A percentile compares a stretch with the other conserved stretches of the same genome.
These are phyloP conservation scores for Lagodon rhomboides DNA, from an alignment of 2,797 vertebrate genomes.

Conservation along the genomic window DNA sequence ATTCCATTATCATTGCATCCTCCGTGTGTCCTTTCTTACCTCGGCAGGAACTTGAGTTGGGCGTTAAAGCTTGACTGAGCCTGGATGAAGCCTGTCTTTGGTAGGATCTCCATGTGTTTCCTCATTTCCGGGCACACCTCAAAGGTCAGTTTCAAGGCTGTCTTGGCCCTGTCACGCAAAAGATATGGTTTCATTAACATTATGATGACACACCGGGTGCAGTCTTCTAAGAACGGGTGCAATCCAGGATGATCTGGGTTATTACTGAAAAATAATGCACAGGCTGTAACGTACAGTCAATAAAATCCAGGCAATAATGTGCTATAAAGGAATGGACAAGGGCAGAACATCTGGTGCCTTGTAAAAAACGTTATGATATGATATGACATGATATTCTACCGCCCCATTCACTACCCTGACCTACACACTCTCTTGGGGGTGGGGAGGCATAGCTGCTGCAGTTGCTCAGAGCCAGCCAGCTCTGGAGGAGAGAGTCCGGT, in stretches of 20 bases:
- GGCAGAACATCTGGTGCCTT: too few species aligned
- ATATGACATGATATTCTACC: too few species aligned
- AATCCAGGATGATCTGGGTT: background rate
- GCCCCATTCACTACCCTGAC: too few species aligned
- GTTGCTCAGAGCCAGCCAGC: too few species aligned
- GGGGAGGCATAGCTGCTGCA: too few species aligned
- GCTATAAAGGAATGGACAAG: too few species aligned
- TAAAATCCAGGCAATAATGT: background rate
- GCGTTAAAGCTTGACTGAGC: conserved; percentile 87
- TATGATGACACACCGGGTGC: conserved; percentile 8
- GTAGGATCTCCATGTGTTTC: conserved; percentile 92
- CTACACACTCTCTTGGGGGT: too few species aligned
- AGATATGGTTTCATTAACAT: conserved; percentile 27
- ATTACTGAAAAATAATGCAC: conserved; percentile 2
- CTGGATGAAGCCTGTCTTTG: conserved; percentile 90
- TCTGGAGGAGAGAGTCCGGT: too few species aligned
- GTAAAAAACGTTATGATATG: too few species aligned
- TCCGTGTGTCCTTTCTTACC: conserved; percentile 83
- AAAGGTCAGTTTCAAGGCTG: conserved; percentile 87
- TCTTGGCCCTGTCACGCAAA: conserved; percentile 86
- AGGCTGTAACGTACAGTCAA: background rate
- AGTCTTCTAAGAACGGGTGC: background rate
- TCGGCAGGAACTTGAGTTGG: conserved; percentile 93
- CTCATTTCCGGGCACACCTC: conserved; percentile 90
- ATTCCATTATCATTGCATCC: conserved; percentile 68